Evolutionary conservation across 2,888 invertebrate species (phyloP).

Genomic region (Trissoscelio sp.): DNA sequence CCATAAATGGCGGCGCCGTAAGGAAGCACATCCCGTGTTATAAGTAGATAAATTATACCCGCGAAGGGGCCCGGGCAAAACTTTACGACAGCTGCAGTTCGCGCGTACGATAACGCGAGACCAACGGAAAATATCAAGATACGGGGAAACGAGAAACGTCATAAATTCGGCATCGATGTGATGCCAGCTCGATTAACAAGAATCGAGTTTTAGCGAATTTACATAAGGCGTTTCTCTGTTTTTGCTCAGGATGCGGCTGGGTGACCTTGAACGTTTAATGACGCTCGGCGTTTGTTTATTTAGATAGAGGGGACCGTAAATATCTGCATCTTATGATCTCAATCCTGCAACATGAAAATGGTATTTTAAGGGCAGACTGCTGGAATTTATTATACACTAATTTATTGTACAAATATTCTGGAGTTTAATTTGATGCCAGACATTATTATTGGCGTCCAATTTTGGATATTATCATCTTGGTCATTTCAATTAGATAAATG

Average conservation of each 20-base stretch:
- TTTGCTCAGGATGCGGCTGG: slow-evolving; percentile 32
- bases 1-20: no score
- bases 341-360: slow-evolving; percentile 22
- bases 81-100: slow-evolving; percentile 62
- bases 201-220: slow-evolving; percentile 69
- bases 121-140: slow-evolving; percentile 53
- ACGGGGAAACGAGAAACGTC: slow-evolving; percentile 54
- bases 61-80: slow-evolving; percentile 78
- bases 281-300: slow-evolving; percentile 58
- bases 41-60: slow-evolving; percentile 83
- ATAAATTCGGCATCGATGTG: slow-evolving; percentile 66
- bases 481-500: no score
- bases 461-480: no score
- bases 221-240: slow-evolving; percentile 59
- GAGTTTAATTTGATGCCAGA: no score
- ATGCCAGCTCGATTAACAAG: slow-evolving; percentile 67
- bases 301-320: slow-evolving; percentile 53
- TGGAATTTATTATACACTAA: background rate
- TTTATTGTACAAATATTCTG: no score
- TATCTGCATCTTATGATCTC: slow-evolving; percentile 59
- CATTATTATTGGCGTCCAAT: no score
- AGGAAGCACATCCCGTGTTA: slow-evolving; percentile 83
- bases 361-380: slow-evolving; percentile 1
- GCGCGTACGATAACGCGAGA: slow-evolving; percentile 43
- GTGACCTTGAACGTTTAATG: slow-evolving; percentile 60